These are phyloP conservation scores for Maccullochella peelii DNA, from an alignment of 2,113 vertebrate genomes.

Conservation along the genomic window DNA sequence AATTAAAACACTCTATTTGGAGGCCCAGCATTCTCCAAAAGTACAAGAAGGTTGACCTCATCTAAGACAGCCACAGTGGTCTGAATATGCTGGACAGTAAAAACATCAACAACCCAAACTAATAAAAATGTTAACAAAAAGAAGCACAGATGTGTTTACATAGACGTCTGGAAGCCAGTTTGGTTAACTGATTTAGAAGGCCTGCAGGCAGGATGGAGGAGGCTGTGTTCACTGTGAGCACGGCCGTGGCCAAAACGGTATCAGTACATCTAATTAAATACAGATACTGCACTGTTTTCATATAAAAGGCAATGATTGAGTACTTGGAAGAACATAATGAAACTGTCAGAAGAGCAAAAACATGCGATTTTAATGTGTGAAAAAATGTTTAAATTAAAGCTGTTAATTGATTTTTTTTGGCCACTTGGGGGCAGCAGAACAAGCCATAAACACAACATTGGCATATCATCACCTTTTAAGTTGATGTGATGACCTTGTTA, in stretches of 20 bases:
- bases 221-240: not conserved
- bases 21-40: not conserved
- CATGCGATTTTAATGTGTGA: not conserved
- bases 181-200: not conserved
- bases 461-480: not conserved
- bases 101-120: not conserved
- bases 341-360: not conserved
- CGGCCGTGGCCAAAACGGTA: not conserved
- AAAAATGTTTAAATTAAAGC: not conserved
- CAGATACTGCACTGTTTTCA: not conserved
- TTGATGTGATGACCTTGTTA: not conserved
- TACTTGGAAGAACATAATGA: not conserved
- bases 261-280: slow-evolving; percentile 18
- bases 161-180: slow-evolving; percentile 28
- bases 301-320: not conserved
- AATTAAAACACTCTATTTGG: not conserved
- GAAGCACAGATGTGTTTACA: slow-evolving; percentile 37
- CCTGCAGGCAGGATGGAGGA: slow-evolving; percentile 31
- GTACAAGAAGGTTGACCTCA: not conserved
- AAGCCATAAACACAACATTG: not conserved
- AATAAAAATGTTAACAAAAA: slow-evolving; percentile 5
- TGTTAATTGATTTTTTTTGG: not conserved
- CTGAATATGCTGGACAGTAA: not conserved
- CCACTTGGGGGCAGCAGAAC: not conserved
- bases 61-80: not conserved